These are phyloP conservation scores for Nymphalis urticae DNA, from an alignment of 2,888 invertebrate genomes.

Conservation along the genomic window DNA sequence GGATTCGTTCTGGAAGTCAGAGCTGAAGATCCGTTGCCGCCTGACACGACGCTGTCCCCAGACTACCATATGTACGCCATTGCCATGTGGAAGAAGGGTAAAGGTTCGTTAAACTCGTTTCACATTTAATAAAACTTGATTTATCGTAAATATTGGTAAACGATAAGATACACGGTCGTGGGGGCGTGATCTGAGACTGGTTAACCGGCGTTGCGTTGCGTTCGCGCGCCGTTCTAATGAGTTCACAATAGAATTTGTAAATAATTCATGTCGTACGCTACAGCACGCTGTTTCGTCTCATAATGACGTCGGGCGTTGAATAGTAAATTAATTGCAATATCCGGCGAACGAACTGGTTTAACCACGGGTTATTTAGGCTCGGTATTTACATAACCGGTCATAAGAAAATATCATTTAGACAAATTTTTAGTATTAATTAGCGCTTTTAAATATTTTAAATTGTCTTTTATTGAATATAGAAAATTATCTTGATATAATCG, in stretches of 20 bases:
- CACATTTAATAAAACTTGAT: conserved; percentile 39
- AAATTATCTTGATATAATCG: not conserved
- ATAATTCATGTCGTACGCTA: conserved; percentile 50
- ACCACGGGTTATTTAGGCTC: conserved; percentile 7
- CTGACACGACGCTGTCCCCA: conserved; percentile 72
- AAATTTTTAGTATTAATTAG: not conserved
- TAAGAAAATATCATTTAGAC: not conserved
- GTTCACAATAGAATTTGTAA: conserved; percentile 66
- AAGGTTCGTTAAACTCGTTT: conserved; percentile 77
- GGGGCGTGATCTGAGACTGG: conserved; percentile 50
- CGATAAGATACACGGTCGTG: conserved; percentile 52
- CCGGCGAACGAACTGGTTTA: conserved; percentile 17
- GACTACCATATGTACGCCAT: conserved; percentile 85
- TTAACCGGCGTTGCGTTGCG: conserved; percentile 45
- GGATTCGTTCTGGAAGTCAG: conserved; percentile 87
- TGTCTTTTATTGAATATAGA: not conserved
- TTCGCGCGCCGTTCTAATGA: conserved; percentile 49
- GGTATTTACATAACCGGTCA: conserved; percentile 1
- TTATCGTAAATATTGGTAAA: conserved; percentile 47
- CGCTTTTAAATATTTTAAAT: not conserved
- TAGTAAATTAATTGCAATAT: conserved; percentile 32
- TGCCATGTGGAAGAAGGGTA: conserved; percentile 86
- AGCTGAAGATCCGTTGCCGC: conserved; percentile 74
- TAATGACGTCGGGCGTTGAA: conserved; percentile 35
- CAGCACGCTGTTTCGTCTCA: conserved; percentile 34